Evolutionary conservation across 1,140 invertebrate species (phyloP).

Genomic region (Sipha flava): DNA sequence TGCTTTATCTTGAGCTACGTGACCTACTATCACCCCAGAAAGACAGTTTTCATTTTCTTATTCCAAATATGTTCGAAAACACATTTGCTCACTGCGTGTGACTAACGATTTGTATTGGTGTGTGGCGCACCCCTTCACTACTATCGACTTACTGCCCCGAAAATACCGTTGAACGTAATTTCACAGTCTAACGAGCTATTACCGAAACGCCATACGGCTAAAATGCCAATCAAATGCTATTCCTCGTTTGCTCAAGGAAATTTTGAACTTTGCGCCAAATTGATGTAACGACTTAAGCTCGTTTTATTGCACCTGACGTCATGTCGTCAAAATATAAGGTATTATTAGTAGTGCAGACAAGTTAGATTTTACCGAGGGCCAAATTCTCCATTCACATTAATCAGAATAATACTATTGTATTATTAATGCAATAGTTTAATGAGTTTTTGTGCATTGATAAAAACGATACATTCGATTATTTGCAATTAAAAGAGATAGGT

Average conservation of each 20-base stretch:
- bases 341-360: no score
- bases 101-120: conserved; percentile 13
- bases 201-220: neutral
- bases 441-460: no score
- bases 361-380: no score
- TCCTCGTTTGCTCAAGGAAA: neutral
- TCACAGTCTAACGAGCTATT: conserved; percentile 18
- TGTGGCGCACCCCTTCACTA: neutral
- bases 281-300: neutral
- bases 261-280: neutral
- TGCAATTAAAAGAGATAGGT: no score
- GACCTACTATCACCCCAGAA: neutral
- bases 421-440: no score
- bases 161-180: conserved; percentile 10
- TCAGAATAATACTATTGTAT: no score
- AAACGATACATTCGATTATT: no score
- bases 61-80: conserved; percentile 15
- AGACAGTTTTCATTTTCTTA: neutral
- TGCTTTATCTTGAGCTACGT: neutral
- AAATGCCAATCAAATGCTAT: neutral
- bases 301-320: neutral
- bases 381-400: no score
- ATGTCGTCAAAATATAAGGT: neutral
- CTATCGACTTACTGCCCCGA: neutral
- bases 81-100: conserved; percentile 16